A percentile compares a stretch with the other conserved stretches of the same genome.
These are phyloP conservation scores for Empidonax alnorum DNA, from an alignment of 2,113 vertebrate species.

Conservation along the genomic window DNA sequence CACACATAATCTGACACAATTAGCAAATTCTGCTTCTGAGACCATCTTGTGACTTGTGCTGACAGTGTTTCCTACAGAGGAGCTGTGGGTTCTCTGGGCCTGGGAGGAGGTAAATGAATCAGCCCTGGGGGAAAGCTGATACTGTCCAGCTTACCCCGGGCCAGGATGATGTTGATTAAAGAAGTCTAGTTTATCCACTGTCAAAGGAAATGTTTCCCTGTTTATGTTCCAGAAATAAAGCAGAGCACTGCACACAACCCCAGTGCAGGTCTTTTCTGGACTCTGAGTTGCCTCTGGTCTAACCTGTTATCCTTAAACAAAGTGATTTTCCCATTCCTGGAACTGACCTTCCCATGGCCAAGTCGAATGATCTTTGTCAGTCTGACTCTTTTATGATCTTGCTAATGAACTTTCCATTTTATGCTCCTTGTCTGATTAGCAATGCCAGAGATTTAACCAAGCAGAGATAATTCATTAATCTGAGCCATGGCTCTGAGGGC, in stretches of 20 bases:
- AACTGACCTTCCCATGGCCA: constrained; percentile 2
- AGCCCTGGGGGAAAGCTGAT: background rate
- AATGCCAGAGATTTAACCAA: constrained; percentile 62
- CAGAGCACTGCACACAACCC: background rate
- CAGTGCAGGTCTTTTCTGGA: background rate
- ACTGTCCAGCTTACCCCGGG: background rate
- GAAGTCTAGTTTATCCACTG: background rate
- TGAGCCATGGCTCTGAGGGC: constrained; percentile 41
- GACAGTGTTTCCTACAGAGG: background rate
- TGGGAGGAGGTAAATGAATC: background rate
- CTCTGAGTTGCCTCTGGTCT: background rate
- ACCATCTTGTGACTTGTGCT: constrained; percentile 17
- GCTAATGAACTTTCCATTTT: constrained; percentile 63
- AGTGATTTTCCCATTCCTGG: background rate
- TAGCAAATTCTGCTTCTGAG: constrained; percentile 26
- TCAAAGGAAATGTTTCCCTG: background rate
- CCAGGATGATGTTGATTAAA: background rate
- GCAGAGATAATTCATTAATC: constrained; percentile 59
- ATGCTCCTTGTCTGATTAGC: constrained; percentile 65
- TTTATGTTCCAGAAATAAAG: constrained; percentile 7
- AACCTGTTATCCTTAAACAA: background rate
- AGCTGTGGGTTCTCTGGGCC: background rate
- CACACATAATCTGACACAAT: constrained; percentile 38
- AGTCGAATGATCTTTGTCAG: constrained; percentile 40
- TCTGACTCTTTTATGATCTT: constrained; percentile 52